Conservation (phyloP, 1,140 invertebrate species). For the Nomia melanderi region DNA sequence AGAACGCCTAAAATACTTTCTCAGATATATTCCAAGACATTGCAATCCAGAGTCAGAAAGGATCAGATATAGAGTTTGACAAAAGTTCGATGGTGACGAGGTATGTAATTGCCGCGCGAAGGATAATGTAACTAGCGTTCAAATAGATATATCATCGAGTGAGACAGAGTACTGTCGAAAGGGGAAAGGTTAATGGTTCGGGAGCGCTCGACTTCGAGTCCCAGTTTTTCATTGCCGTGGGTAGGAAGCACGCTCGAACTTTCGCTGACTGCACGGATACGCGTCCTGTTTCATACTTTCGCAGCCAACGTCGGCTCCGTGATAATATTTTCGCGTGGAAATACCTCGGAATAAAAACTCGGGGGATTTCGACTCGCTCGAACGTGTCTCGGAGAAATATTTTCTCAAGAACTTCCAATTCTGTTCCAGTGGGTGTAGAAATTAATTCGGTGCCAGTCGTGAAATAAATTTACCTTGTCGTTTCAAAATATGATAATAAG, state of each 20-base stretch:
- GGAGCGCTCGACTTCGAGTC: neutral
- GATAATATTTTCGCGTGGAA: neutral
- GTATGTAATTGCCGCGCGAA: neutral
- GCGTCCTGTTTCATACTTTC: neutral
- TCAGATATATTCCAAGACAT: too few species aligned
- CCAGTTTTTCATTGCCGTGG: neutral
- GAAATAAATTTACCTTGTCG: too few species aligned
- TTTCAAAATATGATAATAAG: too few species aligned
- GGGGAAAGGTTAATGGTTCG: constrained; percentile 1
- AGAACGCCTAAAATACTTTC: too few species aligned
- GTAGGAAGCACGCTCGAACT: neutral
- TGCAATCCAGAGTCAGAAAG: too few species aligned
- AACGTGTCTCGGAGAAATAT: too few species aligned
- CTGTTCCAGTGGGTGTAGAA: too few species aligned
- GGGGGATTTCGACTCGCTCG: too few species aligned
- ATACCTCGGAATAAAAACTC: neutral
- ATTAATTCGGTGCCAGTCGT: too few species aligned
- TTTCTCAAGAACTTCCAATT: too few species aligned
- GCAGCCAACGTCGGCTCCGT: neutral
- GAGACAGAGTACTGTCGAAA: too few species aligned
- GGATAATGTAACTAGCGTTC: neutral
- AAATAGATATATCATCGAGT: neutral
- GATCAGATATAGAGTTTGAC: too few species aligned
- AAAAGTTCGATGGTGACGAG: neutral
- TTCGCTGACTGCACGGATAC: neutral